These are phyloP conservation scores for Fragum fragum DNA, from an alignment of 2,888 invertebrate species.

Conservation along the genomic window DNA sequence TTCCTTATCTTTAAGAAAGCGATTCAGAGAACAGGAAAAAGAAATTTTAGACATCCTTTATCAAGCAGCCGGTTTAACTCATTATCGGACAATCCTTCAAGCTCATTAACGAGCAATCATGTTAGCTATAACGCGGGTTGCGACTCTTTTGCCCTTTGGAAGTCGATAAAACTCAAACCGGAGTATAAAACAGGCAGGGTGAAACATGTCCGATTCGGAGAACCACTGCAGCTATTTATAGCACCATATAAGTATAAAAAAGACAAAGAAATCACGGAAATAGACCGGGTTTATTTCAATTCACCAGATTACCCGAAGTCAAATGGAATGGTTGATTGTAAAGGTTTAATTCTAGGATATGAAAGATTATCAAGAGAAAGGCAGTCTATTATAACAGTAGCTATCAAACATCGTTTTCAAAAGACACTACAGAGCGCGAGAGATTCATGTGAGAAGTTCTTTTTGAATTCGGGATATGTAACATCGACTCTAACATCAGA, in stretches of 20 bases:
- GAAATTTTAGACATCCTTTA: no score
- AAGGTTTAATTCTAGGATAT: neutral
- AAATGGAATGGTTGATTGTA: conserved; percentile 2
- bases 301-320: neutral
- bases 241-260: neutral
- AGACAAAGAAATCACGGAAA: neutral
- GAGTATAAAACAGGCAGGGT: neutral
- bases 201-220: neutral
- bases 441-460: conserved; percentile 37
- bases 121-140: neutral
- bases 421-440: neutral
- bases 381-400: neutral
- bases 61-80: no score
- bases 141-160: neutral
- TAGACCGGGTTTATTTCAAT: neutral
- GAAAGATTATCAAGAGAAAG: neutral
- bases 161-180: neutral
- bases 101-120: no score
- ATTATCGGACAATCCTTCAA: no score
- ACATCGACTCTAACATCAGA: conserved; percentile 67
- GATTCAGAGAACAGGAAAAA: no score
- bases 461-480: conserved; percentile 60
- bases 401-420: neutral
- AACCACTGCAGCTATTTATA: neutral
- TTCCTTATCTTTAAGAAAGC: no score